phyloP scores from a whole-genome alignment of 2,888 invertebrate genomes.

The Operophtera brumata region DNA sequence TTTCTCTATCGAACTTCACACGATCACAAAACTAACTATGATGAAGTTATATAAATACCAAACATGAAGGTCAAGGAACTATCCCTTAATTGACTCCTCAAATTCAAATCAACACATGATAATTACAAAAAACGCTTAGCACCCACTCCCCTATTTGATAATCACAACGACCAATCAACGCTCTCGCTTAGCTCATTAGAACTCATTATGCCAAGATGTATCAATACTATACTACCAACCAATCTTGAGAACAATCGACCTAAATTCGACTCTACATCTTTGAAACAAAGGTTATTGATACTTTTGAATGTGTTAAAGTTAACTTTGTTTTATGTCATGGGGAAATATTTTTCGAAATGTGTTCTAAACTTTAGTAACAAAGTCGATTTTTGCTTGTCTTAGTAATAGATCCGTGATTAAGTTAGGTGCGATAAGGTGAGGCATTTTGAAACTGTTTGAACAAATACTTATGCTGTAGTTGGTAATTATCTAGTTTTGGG shows the following conservation, averaged over 20 bases:
- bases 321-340: conserved; percentile 21
- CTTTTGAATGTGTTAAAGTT: conserved; percentile 2
- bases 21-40: too few species aligned
- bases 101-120: conserved; percentile 24
- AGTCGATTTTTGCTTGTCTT: conserved; percentile 41
- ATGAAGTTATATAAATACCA: too few species aligned
- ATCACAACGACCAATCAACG: conserved; percentile 52
- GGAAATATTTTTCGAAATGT: conserved; percentile 37
- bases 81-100: conserved; percentile 28
- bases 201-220: conserved; percentile 48
- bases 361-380: conserved; percentile 27
- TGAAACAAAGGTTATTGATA: neutral
- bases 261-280: conserved; percentile 22
- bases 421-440: conserved; percentile 43
- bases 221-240: conserved; percentile 41
- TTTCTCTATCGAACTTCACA: too few species aligned
- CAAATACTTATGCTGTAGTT: conserved; percentile 37
- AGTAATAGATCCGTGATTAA: conserved; percentile 52
- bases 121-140: conserved; percentile 31
- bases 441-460: conserved; percentile 42
- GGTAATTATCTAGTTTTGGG: conserved; percentile 37
- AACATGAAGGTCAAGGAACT: conserved; percentile 30
- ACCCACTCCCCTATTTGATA: conserved; percentile 33
- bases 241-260: conserved; percentile 13
- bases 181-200: conserved; percentile 49